A percentile compares a stretch with the other conserved stretches of the same genome.
Conservation (phyloP, 1,140 invertebrate genomes). For the Nasonia giraulti region DNA sequence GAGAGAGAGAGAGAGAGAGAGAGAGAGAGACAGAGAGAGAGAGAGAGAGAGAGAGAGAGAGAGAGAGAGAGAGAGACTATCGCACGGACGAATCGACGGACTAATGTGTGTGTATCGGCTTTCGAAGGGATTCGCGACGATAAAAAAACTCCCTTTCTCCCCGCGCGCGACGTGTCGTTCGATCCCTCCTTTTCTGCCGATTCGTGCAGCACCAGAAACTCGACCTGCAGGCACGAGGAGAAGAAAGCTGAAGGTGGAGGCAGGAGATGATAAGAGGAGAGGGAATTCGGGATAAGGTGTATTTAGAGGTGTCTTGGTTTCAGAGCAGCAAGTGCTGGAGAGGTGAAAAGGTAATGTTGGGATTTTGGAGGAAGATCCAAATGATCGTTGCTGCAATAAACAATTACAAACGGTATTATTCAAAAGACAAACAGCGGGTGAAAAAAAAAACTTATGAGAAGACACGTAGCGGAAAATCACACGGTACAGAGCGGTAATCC, state of each 20-base stretch:
- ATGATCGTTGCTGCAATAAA: not conserved
- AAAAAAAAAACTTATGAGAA: not conserved
- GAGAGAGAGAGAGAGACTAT: conserved; percentile 10
- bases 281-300: not conserved
- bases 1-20: not conserved
- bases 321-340: too few species aligned
- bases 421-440: not conserved
- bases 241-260: not conserved
- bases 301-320: not conserved
- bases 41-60: not conserved
- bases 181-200: not conserved
- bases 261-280: not conserved
- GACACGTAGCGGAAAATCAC: not conserved
- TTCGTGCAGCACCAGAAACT: not conserved
- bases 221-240: not conserved
- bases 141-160: conserved; percentile 4
- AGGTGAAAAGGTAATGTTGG: not conserved
- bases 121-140: not conserved
- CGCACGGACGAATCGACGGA: conserved; percentile 13
- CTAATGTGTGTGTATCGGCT: not conserved
- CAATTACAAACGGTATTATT: not conserved
- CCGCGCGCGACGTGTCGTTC: not conserved
- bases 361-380: not conserved
- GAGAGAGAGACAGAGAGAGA: not conserved
- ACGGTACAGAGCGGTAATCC: not conserved